These are phyloP conservation scores for Entomyzon cyanotis DNA, from an alignment of 2,113 vertebrate species.

Conservation along the genomic window DNA sequence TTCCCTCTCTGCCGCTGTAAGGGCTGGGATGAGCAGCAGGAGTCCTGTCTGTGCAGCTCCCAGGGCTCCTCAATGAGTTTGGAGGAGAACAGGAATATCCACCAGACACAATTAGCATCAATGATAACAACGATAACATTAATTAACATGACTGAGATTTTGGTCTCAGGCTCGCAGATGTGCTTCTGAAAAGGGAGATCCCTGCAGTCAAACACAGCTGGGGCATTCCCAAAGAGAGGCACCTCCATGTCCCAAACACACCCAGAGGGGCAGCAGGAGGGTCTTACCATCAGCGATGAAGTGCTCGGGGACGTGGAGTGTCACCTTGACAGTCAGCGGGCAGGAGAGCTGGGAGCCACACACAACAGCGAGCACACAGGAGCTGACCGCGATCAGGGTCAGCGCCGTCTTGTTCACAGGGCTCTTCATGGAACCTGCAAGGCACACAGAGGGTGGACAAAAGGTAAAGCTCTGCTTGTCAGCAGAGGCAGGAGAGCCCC, in stretches of 20 bases:
- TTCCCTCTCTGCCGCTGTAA: background rate
- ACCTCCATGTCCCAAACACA: background rate
- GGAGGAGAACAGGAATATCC: background rate
- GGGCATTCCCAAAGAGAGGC: background rate
- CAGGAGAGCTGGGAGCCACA: conserved; percentile 94
- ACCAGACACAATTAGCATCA: background rate
- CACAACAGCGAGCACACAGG: conserved; percentile 93
- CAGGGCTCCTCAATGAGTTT: fast-evolving
- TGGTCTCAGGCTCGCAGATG: background rate
- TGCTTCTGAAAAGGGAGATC: background rate
- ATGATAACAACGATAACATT: background rate
- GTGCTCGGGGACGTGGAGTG: conserved; percentile 95
- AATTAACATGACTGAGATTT: background rate
- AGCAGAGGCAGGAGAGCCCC: background rate
- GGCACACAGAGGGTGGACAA: conserved; percentile 1
- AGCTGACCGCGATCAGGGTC: conserved; percentile 93
- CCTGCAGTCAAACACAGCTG: background rate
- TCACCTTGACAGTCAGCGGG: conserved; percentile 95
- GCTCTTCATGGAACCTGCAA: conserved; percentile 90
- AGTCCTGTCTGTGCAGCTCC: background rate
- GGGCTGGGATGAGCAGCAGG: background rate
- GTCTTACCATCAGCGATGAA: conserved; percentile 97
- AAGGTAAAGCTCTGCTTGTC: background rate
- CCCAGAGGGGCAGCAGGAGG: fast-evolving
- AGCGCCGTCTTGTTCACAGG: conserved; percentile 94